Conservation (phyloP, 2,888 invertebrate genomes). For the Dioctria linearis region DNA sequence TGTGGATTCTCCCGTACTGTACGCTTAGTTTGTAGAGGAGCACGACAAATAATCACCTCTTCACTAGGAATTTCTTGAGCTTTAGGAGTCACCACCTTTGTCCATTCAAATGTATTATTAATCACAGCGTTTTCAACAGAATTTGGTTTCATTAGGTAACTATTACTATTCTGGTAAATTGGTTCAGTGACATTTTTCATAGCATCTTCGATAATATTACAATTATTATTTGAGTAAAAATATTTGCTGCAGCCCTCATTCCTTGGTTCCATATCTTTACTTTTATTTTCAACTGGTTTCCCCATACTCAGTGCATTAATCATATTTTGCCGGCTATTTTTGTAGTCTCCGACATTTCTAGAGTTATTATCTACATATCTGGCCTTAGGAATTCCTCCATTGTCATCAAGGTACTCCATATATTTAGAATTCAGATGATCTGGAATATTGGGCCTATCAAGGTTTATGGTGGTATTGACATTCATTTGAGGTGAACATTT, state of each 20-base stretch:
- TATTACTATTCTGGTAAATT: slow-evolving; percentile 8
- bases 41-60: slow-evolving; percentile 5
- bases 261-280: not conserved
- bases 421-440: not conserved
- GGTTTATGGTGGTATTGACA: not conserved
- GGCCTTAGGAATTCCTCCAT: not conserved
- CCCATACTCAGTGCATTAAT: not conserved
- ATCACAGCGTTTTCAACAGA: not conserved
- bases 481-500: not conserved
- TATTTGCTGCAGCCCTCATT: slow-evolving; percentile 14
- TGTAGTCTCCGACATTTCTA: not conserved
- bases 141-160: slow-evolving; percentile 1
- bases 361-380: slow-evolving; percentile 25
- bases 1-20: not conserved
- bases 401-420: slow-evolving; percentile 20
- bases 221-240: not conserved
- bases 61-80: not conserved
- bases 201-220: not conserved
- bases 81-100: not conserved
- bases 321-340: not conserved
- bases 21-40: slow-evolving; percentile 16
- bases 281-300: no score
- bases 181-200: not conserved
- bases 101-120: not conserved
- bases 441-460: not conserved